Conservation (phyloP, 2,888 invertebrate genomes). For the Cryptocephalus moraei region DNA sequence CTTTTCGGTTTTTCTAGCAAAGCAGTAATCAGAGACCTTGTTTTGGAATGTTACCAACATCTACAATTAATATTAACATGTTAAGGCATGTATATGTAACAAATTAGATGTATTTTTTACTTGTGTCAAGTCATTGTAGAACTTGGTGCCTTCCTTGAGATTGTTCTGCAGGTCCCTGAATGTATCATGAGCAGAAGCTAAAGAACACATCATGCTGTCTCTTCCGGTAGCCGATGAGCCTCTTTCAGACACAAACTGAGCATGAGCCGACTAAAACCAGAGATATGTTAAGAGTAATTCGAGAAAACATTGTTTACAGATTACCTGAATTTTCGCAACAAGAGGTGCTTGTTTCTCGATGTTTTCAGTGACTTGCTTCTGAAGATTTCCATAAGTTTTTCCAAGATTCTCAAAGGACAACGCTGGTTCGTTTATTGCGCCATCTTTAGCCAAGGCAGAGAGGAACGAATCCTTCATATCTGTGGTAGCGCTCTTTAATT, state of each 20-base stretch:
- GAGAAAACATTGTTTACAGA: neutral
- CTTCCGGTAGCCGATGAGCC: constrained; percentile 56
- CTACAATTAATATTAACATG: constrained; percentile 36
- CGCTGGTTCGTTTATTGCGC: constrained; percentile 67
- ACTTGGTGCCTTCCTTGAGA: constrained; percentile 92
- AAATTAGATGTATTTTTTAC: constrained; percentile 29
- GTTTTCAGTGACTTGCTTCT: constrained; percentile 68
- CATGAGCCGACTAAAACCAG: constrained; percentile 42
- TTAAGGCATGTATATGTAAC: neutral
- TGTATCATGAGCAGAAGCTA: constrained; percentile 87
- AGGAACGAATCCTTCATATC: constrained; percentile 79
- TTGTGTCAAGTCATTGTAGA: constrained; percentile 87
- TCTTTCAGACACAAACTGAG: constrained; percentile 51
- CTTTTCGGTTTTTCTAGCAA: constrained; percentile 97
- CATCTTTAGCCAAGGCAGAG: constrained; percentile 62
- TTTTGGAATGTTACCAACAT: constrained; percentile 91
- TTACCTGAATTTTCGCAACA: constrained; percentile 55
- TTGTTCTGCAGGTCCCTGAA: constrained; percentile 86
- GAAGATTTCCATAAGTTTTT: constrained; percentile 64
- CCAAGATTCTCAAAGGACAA: constrained; percentile 63
- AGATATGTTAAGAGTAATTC: constrained; percentile 2
- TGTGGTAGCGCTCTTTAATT: constrained; percentile 66
- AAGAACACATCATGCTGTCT: constrained; percentile 70
- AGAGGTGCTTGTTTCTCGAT: constrained; percentile 60
- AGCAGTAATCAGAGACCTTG: constrained; percentile 95